phyloP scores from a whole-genome alignment of 2,888 invertebrate species.

The Orthonevra nobilis region DNA sequence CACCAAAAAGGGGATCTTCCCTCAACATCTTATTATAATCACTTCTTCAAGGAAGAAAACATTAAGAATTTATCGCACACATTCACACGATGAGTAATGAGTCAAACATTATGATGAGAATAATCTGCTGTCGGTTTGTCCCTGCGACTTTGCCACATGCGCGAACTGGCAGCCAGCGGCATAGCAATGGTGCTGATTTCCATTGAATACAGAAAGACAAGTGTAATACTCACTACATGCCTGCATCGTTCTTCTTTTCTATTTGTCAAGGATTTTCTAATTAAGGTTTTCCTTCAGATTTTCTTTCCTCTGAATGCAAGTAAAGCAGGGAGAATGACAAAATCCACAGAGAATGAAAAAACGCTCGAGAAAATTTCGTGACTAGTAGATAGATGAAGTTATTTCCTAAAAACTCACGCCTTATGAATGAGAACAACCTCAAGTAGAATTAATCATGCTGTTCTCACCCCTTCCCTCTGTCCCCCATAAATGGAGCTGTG shows the following conservation, averaged over 20 bases:
- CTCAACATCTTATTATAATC: slow-evolving; percentile 25
- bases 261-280: slow-evolving; percentile 66
- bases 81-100: slow-evolving; percentile 53
- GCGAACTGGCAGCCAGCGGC: too few species aligned
- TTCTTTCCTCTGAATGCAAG: slow-evolving; percentile 23
- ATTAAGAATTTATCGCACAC: slow-evolving; percentile 44
- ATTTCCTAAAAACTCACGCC: slow-evolving; percentile 65
- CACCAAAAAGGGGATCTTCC: not conserved
- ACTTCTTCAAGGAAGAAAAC: slow-evolving; percentile 41
- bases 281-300: slow-evolving; percentile 60
- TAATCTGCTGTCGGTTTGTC: slow-evolving; percentile 57
- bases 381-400: slow-evolving; percentile 67
- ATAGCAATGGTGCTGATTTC: slow-evolving; percentile 12
- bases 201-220: slow-evolving; percentile 37
- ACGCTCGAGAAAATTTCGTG: slow-evolving; percentile 45
- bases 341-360: slow-evolving; percentile 37
- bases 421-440: slow-evolving; percentile 63
- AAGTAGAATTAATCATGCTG: slow-evolving; percentile 64
- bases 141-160: slow-evolving; percentile 51
- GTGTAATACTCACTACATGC: slow-evolving; percentile 28
- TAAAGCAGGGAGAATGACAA: slow-evolving; percentile 18
- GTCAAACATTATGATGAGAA: slow-evolving; percentile 47
- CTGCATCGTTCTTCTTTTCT: slow-evolving; percentile 46
- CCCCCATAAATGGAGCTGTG: slow-evolving; percentile 25
- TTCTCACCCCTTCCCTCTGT: slow-evolving; percentile 28